Percentiles rank a stretch among this genome's conserved stretches.
These are phyloP conservation scores for Agrypnus murinus DNA, from an alignment of 2,888 invertebrate genomes.

Conservation along the genomic window DNA sequence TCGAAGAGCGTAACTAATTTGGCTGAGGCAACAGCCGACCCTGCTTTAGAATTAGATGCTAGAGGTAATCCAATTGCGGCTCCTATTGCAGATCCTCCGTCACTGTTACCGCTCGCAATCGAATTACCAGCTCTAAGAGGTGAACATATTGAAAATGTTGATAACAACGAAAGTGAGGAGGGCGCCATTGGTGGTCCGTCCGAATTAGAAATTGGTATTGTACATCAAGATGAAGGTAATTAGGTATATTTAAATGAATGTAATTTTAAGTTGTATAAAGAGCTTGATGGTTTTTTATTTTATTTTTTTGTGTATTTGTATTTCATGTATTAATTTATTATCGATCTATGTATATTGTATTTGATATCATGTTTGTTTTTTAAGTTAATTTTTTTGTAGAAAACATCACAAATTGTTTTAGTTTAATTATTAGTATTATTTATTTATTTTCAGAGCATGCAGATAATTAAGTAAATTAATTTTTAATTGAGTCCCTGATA, in stretches of 20 bases:
- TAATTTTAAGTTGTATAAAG: slow-evolving; percentile 1
- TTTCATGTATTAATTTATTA: slow-evolving; percentile 34
- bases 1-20: slow-evolving; percentile 98
- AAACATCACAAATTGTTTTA: no score
- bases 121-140: slow-evolving; percentile 62
- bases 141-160: slow-evolving; percentile 54
- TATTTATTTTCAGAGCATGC: no score
- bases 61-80: slow-evolving; percentile 72
- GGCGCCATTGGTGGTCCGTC: slow-evolving; percentile 66
- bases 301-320: no score
- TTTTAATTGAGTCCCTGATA: no score
- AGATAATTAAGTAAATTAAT: no score
- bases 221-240: slow-evolving; percentile 37
- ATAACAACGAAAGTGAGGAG: slow-evolving; percentile 67
- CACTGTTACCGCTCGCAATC: slow-evolving; percentile 59
- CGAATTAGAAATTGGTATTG: slow-evolving; percentile 34
- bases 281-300: slow-evolving; percentile 29
- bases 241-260: slow-evolving; percentile 22
- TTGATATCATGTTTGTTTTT: no score
- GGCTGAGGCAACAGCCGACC: slow-evolving; percentile 95
- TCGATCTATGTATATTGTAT: slow-evolving; percentile 30
- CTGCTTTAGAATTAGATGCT: slow-evolving; percentile 81
- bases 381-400: no score
- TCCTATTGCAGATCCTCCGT: slow-evolving; percentile 62
- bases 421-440: no score